These are phyloP conservation scores for Monochamus saltuarius DNA, from an alignment of 1,140 invertebrate genomes.

Conservation along the genomic window DNA sequence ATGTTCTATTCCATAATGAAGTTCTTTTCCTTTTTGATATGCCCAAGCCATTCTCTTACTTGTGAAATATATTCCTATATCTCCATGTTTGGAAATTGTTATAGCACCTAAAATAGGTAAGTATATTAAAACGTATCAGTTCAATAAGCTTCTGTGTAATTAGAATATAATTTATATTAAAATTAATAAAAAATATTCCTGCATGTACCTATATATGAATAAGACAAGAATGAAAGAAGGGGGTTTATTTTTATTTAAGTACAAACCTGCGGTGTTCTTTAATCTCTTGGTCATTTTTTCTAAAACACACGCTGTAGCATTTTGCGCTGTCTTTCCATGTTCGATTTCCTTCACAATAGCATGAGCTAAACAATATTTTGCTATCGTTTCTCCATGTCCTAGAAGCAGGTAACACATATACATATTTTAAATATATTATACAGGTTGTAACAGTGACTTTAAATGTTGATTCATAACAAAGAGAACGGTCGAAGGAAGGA, in stretches of 20 bases:
- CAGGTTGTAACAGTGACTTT: no score
- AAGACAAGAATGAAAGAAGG: no score
- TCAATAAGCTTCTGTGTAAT: no score
- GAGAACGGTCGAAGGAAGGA: no score
- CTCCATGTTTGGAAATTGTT: constrained; percentile 65
- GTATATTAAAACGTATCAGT: not conserved
- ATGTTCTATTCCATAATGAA: constrained; percentile 66
- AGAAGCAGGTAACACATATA: constrained; percentile 20
- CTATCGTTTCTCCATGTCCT: constrained; percentile 76
- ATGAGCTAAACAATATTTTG: constrained; percentile 72
- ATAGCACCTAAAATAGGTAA: constrained; percentile 65
- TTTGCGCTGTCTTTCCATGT: constrained; percentile 58
- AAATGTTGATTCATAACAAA: no score
- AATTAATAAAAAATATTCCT: no score
- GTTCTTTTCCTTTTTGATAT: constrained; percentile 61
- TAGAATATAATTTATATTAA: no score
- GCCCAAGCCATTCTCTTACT: constrained; percentile 79
- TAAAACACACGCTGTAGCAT: constrained; percentile 62
- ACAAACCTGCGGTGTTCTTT: constrained; percentile 61
- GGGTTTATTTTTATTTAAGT: no score
- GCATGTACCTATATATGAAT: no score
- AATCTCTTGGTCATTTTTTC: constrained; percentile 66
- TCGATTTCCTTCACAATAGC: constrained; percentile 66
- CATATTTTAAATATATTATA: no score
- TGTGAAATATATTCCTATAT: constrained; percentile 70